phyloP scores from a whole-genome alignment of 2,888 invertebrate genomes.

The Ennomos fuscantarius region DNA sequence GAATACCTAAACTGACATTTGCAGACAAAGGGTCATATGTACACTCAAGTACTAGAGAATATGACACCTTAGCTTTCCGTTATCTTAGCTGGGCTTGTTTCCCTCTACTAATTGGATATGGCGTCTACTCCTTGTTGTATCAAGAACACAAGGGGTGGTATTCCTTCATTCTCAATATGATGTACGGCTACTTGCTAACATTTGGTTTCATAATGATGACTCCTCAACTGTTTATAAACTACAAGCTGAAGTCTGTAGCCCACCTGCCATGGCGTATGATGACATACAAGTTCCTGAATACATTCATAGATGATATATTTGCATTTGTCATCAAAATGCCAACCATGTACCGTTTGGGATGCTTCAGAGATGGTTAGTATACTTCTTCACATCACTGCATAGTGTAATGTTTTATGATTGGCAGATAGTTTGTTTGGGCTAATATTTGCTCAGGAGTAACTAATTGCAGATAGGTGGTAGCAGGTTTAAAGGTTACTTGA shows the following conservation, averaged over 20 bases:
- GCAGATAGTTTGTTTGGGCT: too few species aligned
- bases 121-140: slow-evolving; percentile 97
- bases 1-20: slow-evolving; percentile 92
- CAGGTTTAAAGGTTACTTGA: too few species aligned
- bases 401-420: too few species aligned
- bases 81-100: slow-evolving; percentile 98
- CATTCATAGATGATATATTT: slow-evolving; percentile 99
- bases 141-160: slow-evolving; percentile 99
- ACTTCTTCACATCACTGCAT: background rate
- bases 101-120: slow-evolving; percentile 96
- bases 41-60: slow-evolving; percentile 96
- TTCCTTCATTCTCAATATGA: slow-evolving; percentile 97
- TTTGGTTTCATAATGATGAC: slow-evolving; percentile 99
- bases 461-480: too few species aligned
- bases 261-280: slow-evolving; percentile 99
- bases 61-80: slow-evolving; percentile 97
- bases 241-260: slow-evolving; percentile 99
- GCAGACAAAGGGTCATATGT: slow-evolving; percentile 98
- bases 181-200: slow-evolving; percentile 98
- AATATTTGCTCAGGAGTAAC: too few species aligned
- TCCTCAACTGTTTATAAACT: slow-evolving; percentile 99
- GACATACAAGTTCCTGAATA: slow-evolving; percentile 99
- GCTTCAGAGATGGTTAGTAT: slow-evolving; percentile 95
- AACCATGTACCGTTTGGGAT: slow-evolving; percentile 98
- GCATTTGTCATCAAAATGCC: slow-evolving; percentile 99